These are phyloP conservation scores for Nasonia giraulti DNA, from an alignment of 1,140 invertebrate species.

Conservation along the genomic window DNA sequence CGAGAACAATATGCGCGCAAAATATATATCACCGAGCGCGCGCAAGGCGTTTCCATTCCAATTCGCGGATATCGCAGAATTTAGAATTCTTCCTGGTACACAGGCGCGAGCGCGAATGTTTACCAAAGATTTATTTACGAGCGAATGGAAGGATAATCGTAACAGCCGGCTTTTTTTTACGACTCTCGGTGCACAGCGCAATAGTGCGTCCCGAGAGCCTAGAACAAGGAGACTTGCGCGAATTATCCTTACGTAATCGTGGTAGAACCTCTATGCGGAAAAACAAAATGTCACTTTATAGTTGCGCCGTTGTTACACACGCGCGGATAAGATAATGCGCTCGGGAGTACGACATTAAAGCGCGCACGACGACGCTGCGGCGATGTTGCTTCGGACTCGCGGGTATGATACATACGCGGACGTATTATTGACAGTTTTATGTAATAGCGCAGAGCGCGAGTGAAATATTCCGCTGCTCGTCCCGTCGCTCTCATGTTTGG, in stretches of 20 bases:
- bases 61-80: not conserved
- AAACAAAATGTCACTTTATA: conserved; percentile 1
- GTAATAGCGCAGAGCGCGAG: no score
- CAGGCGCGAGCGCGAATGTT: not conserved
- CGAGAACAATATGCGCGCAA: not conserved
- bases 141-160: not conserved
- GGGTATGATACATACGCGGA: not conserved
- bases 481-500: no score
- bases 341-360: not conserved
- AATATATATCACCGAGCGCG: not conserved
- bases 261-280: not conserved
- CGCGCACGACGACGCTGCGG: not conserved
- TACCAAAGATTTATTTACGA: not conserved
- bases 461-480: not conserved
- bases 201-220: not conserved
- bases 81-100: not conserved
- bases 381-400: not conserved
- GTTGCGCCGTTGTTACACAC: no score
- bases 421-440: not conserved
- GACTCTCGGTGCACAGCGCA: not conserved
- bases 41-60: not conserved
- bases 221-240: not conserved
- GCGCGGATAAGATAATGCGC: not conserved
- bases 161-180: not conserved
- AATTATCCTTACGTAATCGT: not conserved